Percentiles rank a stretch among this genome's conserved stretches.
phyloP scores from a whole-genome alignment of 2,888 invertebrate species.

The Calliscelio sp. region DNA sequence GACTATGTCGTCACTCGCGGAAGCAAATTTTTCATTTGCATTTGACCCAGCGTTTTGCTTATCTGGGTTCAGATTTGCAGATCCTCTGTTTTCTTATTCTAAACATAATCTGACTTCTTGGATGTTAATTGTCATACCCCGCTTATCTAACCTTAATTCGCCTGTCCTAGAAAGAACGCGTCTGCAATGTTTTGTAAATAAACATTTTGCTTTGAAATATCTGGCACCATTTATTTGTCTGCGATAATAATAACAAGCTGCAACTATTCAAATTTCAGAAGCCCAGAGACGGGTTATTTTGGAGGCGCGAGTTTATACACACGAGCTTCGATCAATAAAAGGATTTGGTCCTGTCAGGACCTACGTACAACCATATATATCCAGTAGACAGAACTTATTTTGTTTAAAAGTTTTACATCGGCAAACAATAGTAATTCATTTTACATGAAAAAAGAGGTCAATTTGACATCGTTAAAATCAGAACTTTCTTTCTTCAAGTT shows the following conservation, averaged over 20 bases:
- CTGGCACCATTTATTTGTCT: background rate
- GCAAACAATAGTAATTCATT: background rate
- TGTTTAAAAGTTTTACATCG: background rate
- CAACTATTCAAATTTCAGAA: constrained; percentile 14
- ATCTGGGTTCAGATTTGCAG: constrained; percentile 2
- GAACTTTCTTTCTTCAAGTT: background rate
- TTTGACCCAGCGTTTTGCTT: constrained; percentile 3
- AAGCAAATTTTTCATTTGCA: constrained; percentile 17
- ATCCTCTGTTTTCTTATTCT: constrained; percentile 22
- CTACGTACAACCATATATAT: background rate
- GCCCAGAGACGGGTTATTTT: constrained; percentile 18
- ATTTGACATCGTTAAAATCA: background rate
- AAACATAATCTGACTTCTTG: background rate
- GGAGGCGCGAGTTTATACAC: background rate
- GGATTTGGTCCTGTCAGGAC: constrained; percentile 11
- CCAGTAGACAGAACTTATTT: background rate
- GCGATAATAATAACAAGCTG: constrained; percentile 3
- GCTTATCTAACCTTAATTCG: constrained; percentile 25
- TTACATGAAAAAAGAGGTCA: background rate
- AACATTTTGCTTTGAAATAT: background rate
- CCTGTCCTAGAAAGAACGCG: constrained; percentile 5
- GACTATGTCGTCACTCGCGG: constrained; percentile 10
- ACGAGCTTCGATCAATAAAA: constrained; percentile 8
- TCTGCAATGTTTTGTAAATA: background rate
- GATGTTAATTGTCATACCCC: background rate